A percentile compares a stretch with the other conserved stretches of the same genome.
phyloP scores from a whole-genome alignment of 2,113 vertebrate species.

The Antennarius striatus region DNA sequence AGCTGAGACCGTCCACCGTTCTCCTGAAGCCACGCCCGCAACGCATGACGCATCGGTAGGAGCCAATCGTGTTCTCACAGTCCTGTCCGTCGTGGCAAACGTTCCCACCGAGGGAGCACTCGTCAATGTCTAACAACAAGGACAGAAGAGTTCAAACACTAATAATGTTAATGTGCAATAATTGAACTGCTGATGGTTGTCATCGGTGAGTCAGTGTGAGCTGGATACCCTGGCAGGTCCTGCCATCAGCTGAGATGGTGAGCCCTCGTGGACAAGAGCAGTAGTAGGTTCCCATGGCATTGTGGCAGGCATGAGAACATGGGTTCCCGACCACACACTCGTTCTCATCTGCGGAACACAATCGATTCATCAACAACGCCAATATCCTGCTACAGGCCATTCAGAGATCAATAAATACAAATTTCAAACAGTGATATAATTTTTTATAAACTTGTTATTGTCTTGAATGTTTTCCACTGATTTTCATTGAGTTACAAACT shows the following conservation, averaged over 20 bases:
- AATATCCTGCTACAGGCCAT: too few species aligned
- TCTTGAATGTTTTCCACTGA: neutral
- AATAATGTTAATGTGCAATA: too few species aligned
- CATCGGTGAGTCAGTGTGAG: neutral
- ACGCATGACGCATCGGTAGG: slow-evolving; percentile 86
- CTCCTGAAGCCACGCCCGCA: slow-evolving; percentile 88
- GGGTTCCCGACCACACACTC: slow-evolving; percentile 87
- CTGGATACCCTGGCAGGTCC: slow-evolving; percentile 88
- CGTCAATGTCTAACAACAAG: slow-evolving; percentile 86
- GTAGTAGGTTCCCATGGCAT: slow-evolving; percentile 89
- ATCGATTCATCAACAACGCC: neutral
- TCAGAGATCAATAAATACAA: too few species aligned
- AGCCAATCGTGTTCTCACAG: slow-evolving; percentile 91
- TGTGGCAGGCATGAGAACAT: slow-evolving; percentile 93
- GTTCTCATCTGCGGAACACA: slow-evolving; percentile 85
- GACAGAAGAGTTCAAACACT: neutral
- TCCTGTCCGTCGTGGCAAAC: slow-evolving; percentile 85
- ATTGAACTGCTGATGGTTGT: neutral
- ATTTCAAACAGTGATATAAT: neutral
- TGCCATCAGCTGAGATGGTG: slow-evolving; percentile 91
- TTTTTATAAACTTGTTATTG: neutral
- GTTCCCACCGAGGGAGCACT: slow-evolving; percentile 85
- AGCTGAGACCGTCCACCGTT: slow-evolving; percentile 85
- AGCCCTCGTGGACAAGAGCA: slow-evolving; percentile 93
- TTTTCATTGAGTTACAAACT: neutral